Evolutionary conservation across 2,113 vertebrate genomes (phyloP), one percentile per base, ranked within the genome.

Genomic region (Paedocypris sp.): DNA sequence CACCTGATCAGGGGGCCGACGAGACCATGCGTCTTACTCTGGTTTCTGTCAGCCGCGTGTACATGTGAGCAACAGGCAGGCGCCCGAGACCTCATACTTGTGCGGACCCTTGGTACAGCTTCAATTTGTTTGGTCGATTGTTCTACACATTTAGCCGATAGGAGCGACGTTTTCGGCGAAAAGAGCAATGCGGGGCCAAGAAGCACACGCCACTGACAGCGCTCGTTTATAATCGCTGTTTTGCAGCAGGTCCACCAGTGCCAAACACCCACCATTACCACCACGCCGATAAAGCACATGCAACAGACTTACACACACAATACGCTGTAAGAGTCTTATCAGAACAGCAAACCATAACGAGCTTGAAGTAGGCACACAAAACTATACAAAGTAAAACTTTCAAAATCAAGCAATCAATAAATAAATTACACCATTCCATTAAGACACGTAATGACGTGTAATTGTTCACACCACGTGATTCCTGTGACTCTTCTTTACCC

Each of bases 21-120:
- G 65, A 72, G 71, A 69, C 67, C 63, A 79, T 78, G 74, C 67
- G 78, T 79, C 78, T 80, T 73, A 67, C 73, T 77, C 74, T 41
- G 51, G 67, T 69, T 77, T 79, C 73, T 82, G 76, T 75, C 77
- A 73, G 29, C 25, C 51, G 70, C 49, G 60, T 58, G 53, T 66
- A 52, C 31, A 53, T 54, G 41, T 33, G 42, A 29, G 42, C 33
- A 19, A 15, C 22, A 39, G 28, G 15, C 5, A 9, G 19, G n/a
- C 2, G 23, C 39, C 48, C n/a, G 13, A 22, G 29, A 10, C 15
- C 22, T 5, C 45, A 39, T 26, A 48, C 25, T 47, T 38, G 31
- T 38, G 18, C 31, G 23, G 50, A 4, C 16, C 19, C 48, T 47
- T 47, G 9, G 13, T 54, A 41, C 50, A 20, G 29, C 36, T 63